These are phyloP conservation scores for Heterohyrax brucei DNA, from an alignment of 2,797 vertebrate species.

Conservation along the genomic window DNA sequence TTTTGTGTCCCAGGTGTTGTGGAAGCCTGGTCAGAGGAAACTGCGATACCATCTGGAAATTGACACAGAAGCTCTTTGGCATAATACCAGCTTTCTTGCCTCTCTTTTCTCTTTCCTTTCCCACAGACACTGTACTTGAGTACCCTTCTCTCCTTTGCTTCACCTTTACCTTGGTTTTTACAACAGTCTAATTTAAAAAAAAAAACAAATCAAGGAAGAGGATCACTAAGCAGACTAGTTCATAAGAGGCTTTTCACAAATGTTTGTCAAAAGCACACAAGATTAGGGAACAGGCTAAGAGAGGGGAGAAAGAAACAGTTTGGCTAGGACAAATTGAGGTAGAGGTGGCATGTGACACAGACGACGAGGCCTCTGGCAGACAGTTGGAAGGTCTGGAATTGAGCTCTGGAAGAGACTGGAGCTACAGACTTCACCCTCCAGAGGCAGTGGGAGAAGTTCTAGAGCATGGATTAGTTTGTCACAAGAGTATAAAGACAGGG, in stretches of 20 bases:
- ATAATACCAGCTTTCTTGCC: background rate
- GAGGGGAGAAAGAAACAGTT: background rate
- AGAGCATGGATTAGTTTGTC: conserved; percentile 26
- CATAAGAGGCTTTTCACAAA: background rate
- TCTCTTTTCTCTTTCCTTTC: background rate
- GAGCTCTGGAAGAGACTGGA: fast-evolving
- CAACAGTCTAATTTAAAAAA: background rate
- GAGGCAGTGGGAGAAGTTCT: background rate
- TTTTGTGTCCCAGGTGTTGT: fast-evolving
- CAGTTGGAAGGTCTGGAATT: background rate
- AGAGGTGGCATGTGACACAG: background rate
- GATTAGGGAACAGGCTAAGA: background rate
- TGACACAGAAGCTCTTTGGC: background rate
- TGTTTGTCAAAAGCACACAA: background rate
- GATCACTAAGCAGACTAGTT: background rate
- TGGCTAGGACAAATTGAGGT: background rate
- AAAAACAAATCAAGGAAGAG: conserved; percentile 38
- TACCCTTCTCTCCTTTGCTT: background rate
- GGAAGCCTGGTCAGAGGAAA: no score
- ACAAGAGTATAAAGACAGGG: background rate
- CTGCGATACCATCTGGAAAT: background rate
- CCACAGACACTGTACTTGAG: background rate
- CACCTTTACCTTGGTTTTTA: background rate
- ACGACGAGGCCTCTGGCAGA: background rate
- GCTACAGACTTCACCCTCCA: background rate